Base-by-base conservation (phyloP, 1,140 invertebrate genomes). In the Drosophila malerkotliana region DNA sequence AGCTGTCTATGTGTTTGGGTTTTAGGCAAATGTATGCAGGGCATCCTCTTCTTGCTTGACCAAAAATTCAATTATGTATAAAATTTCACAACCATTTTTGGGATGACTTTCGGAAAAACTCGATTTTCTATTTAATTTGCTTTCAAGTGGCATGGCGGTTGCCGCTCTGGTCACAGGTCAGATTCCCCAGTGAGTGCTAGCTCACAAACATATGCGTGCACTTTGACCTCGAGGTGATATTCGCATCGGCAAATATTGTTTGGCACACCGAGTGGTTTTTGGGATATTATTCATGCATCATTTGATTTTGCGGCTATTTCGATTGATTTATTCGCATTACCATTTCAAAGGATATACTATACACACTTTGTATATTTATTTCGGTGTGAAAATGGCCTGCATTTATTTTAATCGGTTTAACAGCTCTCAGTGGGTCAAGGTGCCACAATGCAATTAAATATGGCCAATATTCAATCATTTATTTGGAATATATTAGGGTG, bases 11-110 rank as follows among this genome's bases (percentile, higher is more conserved):
- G 57, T 82, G 63, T 67, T 77, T 77, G 34, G 78, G 73, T 71
- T 59, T 76, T 77, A 55, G 79, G 68, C 73, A 74, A 85, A 64
- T 67, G 73, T 85, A 81, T 85, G 77, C 79, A 82, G 57, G 61
- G 62, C 67, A 55, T 15, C 41, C 41, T 34, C 32, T 47, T 47
- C 55, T 30, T 44, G 57, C 49, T 57, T 77, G 72, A 88, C 82
- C 88, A 85, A 74, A 90, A 90, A 90, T 90, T 90, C 88, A 90
- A 90, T 90, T 90, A 90, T 79, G 88, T 90, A 90, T 90, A 90
- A 88, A 90, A 90, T 90, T 90, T 90, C 88, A 78, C 74, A 84
- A 90, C 76, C 63, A 73, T 82, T 79, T 84, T 75, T 71, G 60
- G 63, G 55, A 66, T 82, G 72, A 76, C 63, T 74, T 89, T 90